A percentile compares a stretch with the other conserved stretches of the same genome.
phyloP scores from a whole-genome alignment of 2,888 invertebrate species.

The Norana najaformis region DNA sequence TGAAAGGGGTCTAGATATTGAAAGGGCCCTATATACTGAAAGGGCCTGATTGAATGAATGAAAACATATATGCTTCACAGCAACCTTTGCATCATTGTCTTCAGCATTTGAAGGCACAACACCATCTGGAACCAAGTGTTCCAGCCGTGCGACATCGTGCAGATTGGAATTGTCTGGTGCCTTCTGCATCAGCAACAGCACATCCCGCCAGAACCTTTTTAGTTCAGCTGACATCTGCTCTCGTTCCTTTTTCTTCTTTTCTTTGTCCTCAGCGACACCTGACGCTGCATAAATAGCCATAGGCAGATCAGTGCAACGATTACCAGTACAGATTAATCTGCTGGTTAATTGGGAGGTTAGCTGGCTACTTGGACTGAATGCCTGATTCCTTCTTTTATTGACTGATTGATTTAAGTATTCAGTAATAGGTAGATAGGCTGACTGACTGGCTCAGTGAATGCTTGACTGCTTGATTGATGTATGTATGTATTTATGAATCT shows the following conservation, averaged over 20 bases:
- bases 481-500: too few relatives aligned
- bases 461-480: background rate
- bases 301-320: background rate
- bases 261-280: slow-evolving; percentile 49
- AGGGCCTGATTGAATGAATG: too few relatives aligned
- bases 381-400: background rate
- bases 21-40: too few relatives aligned
- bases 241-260: slow-evolving; percentile 45
- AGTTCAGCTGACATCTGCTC: slow-evolving; percentile 36
- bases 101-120: slow-evolving; percentile 54
- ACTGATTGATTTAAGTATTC: background rate
- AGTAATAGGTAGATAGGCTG: background rate
- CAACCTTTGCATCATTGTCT: slow-evolving; percentile 57
- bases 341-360: background rate
- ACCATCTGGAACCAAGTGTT: slow-evolving; percentile 53
- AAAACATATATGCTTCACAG: too few relatives aligned
- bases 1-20: too few relatives aligned
- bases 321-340: background rate
- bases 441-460: background rate
- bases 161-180: slow-evolving; percentile 51
- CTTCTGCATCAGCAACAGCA: slow-evolving; percentile 51
- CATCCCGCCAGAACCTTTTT: slow-evolving; percentile 57
- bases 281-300: background rate
- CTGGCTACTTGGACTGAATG: background rate
- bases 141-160: slow-evolving; percentile 55